These are phyloP conservation scores for Zhuqinia jingwanae DNA, from an alignment of 2,888 invertebrate species.

Conservation along the genomic window DNA sequence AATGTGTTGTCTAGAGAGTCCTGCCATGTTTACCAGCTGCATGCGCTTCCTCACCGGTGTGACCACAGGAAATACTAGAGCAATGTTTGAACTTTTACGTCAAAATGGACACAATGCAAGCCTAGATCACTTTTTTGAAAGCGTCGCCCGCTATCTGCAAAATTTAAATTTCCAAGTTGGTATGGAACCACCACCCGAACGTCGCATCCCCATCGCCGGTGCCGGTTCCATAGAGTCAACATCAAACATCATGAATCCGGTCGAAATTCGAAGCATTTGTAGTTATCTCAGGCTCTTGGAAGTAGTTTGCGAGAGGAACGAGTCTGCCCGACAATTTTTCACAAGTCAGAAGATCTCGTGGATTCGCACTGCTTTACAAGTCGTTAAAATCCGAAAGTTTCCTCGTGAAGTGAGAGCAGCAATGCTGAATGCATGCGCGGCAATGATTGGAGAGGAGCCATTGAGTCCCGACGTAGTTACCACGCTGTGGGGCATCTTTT, in stretches of 20 bases:
- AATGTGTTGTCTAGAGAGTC: slow-evolving; percentile 91
- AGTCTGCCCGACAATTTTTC: slow-evolving; percentile 72
- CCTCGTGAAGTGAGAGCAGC: slow-evolving; percentile 77
- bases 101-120: slow-evolving; percentile 86
- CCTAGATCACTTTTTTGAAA: slow-evolving; percentile 93
- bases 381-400: slow-evolving; percentile 69
- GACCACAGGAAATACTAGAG: slow-evolving; percentile 89
- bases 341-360: slow-evolving; percentile 75
- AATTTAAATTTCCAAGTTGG: slow-evolving; percentile 13
- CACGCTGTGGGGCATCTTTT: slow-evolving; percentile 77
- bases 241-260: slow-evolving; percentile 73
- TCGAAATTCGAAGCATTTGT: slow-evolving; percentile 76
- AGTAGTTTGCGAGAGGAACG: slow-evolving; percentile 66
- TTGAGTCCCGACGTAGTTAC: slow-evolving; percentile 70
- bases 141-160: slow-evolving; percentile 83
- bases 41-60: slow-evolving; percentile 92
- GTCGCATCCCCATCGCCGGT: slow-evolving; percentile 13
- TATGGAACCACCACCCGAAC: slow-evolving; percentile 62
- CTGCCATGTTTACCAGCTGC: slow-evolving; percentile 92
- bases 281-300: slow-evolving; percentile 75
- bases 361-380: slow-evolving; percentile 72
- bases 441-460: slow-evolving; percentile 74
- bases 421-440: slow-evolving; percentile 75
- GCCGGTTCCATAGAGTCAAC: neutral
- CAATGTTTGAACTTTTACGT: slow-evolving; percentile 89